Percentiles rank a stretch among this genome's conserved stretches.
Conservation (phyloP, 2,888 invertebrate species). For the Allophyes oxyacanthae region DNA sequence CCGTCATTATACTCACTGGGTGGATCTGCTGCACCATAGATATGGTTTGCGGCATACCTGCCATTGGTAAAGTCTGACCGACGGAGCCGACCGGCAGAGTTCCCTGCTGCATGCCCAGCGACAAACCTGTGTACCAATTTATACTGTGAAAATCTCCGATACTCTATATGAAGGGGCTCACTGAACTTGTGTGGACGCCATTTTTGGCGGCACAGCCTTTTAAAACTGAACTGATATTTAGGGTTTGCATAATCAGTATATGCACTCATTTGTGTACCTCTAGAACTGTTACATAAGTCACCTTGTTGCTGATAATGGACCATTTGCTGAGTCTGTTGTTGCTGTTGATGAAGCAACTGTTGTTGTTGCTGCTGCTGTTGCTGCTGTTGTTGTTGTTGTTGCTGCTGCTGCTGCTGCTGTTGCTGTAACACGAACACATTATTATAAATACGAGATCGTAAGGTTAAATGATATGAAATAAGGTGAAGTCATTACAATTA, state of each 20-base stretch:
- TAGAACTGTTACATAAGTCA: conserved; percentile 3
- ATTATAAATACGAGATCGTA: not conserved
- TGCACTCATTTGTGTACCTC: too few species aligned
- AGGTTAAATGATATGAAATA: not conserved
- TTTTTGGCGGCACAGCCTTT: too few species aligned
- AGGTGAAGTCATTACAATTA: conserved; percentile 44
- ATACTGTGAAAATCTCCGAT: too few species aligned
- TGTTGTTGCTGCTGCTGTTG: conserved; percentile 78
- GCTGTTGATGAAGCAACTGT: conserved; percentile 75
- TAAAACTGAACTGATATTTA: too few species aligned
- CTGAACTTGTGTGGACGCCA: too few species aligned
- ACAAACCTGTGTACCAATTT: conserved; percentile 82
- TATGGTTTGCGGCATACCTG: conserved; percentile 88
- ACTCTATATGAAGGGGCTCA: too few species aligned
- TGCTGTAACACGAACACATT: conserved; percentile 66
- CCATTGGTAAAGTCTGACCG: conserved; percentile 84
- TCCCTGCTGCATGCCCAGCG: conserved; percentile 89
- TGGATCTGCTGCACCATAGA: conserved; percentile 90
- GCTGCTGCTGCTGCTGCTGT: conserved; percentile 77
- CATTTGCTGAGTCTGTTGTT: conserved; percentile 83
- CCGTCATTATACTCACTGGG: conserved; percentile 79
- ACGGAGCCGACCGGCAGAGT: conserved; percentile 92
- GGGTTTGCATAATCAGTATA: too few species aligned
- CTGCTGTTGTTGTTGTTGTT: conserved; percentile 78
- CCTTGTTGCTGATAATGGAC: conserved; percentile 82